These are phyloP conservation scores for Drosophila kohkoa DNA, from an alignment of 1,140 invertebrate species.

Conservation along the genomic window DNA sequence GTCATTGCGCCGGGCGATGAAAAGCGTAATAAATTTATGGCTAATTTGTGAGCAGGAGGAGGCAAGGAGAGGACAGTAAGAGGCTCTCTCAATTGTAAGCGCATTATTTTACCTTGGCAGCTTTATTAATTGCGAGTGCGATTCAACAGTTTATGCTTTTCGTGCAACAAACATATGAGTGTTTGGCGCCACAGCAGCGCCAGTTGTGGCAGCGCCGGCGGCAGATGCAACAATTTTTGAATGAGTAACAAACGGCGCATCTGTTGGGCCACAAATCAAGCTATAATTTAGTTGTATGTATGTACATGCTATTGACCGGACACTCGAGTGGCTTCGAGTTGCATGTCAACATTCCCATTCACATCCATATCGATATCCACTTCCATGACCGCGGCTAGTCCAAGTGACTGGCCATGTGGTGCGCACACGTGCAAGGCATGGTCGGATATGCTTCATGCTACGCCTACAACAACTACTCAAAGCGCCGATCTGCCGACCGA, in stretches of 20 bases:
- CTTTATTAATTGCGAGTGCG: slow-evolving; percentile 74
- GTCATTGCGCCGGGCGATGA: slow-evolving; percentile 55
- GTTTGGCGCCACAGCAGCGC: slow-evolving; percentile 59
- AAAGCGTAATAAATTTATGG: slow-evolving; percentile 69
- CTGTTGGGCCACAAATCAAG: slow-evolving; percentile 68
- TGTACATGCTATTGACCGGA: slow-evolving; percentile 27
- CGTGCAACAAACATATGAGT: slow-evolving; percentile 45
- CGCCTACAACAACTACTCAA: slow-evolving; percentile 59
- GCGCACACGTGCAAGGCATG: slow-evolving; percentile 67
- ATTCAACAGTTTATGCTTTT: slow-evolving; percentile 57
- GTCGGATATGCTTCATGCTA: slow-evolving; percentile 64
- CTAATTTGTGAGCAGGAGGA: slow-evolving; percentile 43
- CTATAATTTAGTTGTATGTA: slow-evolving; percentile 59
- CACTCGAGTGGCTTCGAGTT: slow-evolving; percentile 33
- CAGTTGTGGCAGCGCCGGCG: slow-evolving; percentile 1
- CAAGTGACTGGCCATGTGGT: slow-evolving; percentile 57
- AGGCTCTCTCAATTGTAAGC: slow-evolving; percentile 40
- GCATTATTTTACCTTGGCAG: slow-evolving; percentile 79
- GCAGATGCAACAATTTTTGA: slow-evolving; percentile 8
- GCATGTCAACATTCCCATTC: slow-evolving; percentile 26
- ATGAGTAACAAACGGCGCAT: slow-evolving; percentile 57
- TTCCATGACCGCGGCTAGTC: slow-evolving; percentile 21
- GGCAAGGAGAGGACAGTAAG: slow-evolving; percentile 5
- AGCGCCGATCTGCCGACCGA: slow-evolving; percentile 6
- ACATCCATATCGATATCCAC: slow-evolving; percentile 14